Conservation (phyloP, 2,888 invertebrate species). For the Agrochola litura region DNA sequence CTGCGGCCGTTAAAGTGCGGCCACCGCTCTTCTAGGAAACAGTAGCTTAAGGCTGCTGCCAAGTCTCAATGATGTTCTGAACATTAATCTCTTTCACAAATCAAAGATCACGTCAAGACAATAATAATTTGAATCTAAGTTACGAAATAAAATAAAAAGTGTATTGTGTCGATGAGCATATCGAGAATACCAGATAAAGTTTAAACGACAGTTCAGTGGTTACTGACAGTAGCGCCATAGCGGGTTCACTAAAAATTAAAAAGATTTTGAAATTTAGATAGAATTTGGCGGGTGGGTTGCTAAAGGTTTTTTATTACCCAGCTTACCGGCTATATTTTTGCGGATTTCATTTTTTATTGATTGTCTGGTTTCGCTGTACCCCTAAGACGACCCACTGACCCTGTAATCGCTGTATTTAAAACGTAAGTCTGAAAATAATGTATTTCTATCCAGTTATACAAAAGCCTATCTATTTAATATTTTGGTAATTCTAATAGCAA, state of each 20-base stretch:
- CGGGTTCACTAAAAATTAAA: neutral
- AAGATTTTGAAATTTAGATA: neutral
- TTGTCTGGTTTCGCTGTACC: neutral
- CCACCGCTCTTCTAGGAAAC: no score
- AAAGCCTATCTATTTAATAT: no score
- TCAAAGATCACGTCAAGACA: no score
- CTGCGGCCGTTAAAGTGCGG: no score
- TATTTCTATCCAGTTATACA: neutral
- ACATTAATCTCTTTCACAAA: neutral
- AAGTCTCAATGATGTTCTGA: neutral
- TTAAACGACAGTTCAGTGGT: neutral
- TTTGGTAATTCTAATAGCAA: neutral
- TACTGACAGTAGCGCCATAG: conserved; percentile 19
- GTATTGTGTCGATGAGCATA: neutral
- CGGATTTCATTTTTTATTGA: neutral
- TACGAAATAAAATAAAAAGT: neutral
- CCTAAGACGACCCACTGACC: no score
- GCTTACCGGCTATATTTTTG: neutral
- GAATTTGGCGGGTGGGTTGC: conserved; percentile 19
- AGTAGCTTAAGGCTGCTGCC: neutral
- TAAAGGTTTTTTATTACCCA: neutral
- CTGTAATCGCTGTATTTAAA: neutral
- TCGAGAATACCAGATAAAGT: conserved; percentile 9
- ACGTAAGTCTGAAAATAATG: conserved; percentile 29
- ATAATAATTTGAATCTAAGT: neutral